Evolutionary conservation across 1,140 invertebrate genomes (phyloP).

Genomic region (Drosophila sturtevanti): DNA sequence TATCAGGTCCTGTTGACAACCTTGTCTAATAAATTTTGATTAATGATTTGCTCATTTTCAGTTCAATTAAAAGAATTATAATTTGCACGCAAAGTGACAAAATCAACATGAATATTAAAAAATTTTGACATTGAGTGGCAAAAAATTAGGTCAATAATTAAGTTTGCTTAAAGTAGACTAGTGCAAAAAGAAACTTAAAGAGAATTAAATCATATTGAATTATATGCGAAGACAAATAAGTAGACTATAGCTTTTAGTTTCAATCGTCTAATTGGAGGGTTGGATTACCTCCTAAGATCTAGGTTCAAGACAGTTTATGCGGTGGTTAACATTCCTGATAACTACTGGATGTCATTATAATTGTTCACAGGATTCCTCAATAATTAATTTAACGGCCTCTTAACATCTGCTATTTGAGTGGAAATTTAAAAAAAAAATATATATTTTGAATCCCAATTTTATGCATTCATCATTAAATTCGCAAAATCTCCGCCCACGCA

Average conservation of each 20-base stretch:
- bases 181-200: too few species aligned
- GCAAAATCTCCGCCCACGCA: conserved; percentile 15
- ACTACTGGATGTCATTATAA: too few species aligned
- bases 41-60: neutral
- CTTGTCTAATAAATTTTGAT: conserved; percentile 1
- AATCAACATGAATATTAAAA: neutral
- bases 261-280: too few species aligned
- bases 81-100: neutral
- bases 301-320: too few species aligned
- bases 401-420: neutral
- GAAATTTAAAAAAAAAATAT: neutral
- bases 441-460: neutral
- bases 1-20: neutral
- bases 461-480: conserved; percentile 3
- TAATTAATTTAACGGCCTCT: too few species aligned
- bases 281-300: too few species aligned
- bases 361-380: too few species aligned
- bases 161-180: too few species aligned
- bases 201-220: too few species aligned
- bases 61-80: conserved; percentile 3
- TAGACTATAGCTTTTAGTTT: too few species aligned
- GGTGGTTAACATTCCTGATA: too few species aligned
- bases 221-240: neutral
- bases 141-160: neutral
- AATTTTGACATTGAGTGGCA: neutral